Conservation (phyloP, 2,113 vertebrate species). For the Syngnathus scovelli region DNA sequence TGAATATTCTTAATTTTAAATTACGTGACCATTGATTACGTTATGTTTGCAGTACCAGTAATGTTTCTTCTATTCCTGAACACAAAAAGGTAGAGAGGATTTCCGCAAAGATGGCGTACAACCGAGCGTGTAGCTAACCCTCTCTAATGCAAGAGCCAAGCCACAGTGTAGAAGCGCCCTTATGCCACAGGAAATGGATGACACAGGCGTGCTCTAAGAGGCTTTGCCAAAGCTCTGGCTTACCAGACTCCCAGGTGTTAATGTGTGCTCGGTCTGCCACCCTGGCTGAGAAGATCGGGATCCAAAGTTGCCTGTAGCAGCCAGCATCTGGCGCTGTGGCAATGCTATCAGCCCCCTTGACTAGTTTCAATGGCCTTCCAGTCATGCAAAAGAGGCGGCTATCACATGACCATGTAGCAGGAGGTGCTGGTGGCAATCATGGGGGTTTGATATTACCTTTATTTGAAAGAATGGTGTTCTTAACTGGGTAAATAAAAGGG, state of each 20-base stretch:
- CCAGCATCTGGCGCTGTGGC: constrained; percentile 30
- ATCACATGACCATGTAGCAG: constrained; percentile 19
- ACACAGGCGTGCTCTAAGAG: constrained; percentile 55
- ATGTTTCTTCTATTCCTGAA: constrained; percentile 31
- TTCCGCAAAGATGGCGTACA: constrained; percentile 12
- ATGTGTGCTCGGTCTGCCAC: constrained; percentile 58
- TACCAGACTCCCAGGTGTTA: constrained; percentile 69
- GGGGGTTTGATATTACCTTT: not conserved
- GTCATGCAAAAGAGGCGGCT: constrained; percentile 1
- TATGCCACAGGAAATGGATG: constrained; percentile 52
- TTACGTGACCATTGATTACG: not conserved
- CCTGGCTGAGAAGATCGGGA: constrained; percentile 51
- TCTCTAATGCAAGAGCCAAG: constrained; percentile 32
- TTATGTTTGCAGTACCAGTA: constrained; percentile 9
- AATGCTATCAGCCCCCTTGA: constrained; percentile 24
- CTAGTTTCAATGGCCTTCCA: constrained; percentile 4
- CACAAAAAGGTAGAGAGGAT: constrained; percentile 13
- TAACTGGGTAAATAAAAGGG: not conserved
- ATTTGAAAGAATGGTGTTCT: constrained; percentile 12
- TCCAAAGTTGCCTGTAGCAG: constrained; percentile 38
- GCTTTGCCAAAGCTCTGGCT: constrained; percentile 66
- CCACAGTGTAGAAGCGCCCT: constrained; percentile 36
- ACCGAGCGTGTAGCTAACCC: constrained; percentile 6
- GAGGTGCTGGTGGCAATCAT: constrained; percentile 11
- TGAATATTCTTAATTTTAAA: no score